phyloP scores from a whole-genome alignment of 2,888 invertebrate genomes.

The Andrena camellia region DNA sequence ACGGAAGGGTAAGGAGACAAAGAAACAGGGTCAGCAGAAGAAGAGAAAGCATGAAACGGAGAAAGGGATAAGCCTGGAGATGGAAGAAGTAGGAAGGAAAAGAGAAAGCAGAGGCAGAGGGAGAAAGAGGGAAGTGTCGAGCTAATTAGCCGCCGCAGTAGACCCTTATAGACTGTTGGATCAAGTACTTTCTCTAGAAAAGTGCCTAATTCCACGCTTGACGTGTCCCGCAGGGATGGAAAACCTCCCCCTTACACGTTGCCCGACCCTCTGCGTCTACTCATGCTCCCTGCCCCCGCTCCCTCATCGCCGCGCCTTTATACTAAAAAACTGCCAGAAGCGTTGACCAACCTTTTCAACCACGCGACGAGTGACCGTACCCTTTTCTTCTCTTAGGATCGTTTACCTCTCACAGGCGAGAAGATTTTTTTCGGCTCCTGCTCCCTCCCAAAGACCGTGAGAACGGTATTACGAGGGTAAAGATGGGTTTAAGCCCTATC shows the following conservation, averaged over 20 bases:
- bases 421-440: constrained; percentile 19
- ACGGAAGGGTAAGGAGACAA: background rate
- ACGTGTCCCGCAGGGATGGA: constrained; percentile 48
- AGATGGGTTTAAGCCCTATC: constrained; percentile 30
- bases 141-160: constrained; percentile 69
- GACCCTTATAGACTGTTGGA: constrained; percentile 62
- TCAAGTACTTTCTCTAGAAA: constrained; percentile 70
- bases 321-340: constrained; percentile 12
- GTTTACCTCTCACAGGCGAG: background rate
- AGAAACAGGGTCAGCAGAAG: background rate
- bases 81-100: background rate
- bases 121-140: constrained; percentile 10
- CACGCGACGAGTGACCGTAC: constrained; percentile 13
- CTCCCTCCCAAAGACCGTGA: constrained; percentile 1
- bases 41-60: background rate
- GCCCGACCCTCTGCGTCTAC: constrained; percentile 25
- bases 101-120: background rate
- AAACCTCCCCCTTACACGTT: constrained; percentile 39
- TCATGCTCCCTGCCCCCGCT: background rate
- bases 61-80: background rate
- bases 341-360: constrained; percentile 36
- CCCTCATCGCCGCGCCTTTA: constrained; percentile 14
- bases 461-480: constrained; percentile 3
- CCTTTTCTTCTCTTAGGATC: constrained; percentile 28
- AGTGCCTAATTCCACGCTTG: constrained; percentile 73